A percentile compares a stretch with the other conserved stretches of the same genome.
phyloP scores from a whole-genome alignment of 53 echinoderm and acorn worm genomes.

The Hippasteria phrygiana region DNA sequence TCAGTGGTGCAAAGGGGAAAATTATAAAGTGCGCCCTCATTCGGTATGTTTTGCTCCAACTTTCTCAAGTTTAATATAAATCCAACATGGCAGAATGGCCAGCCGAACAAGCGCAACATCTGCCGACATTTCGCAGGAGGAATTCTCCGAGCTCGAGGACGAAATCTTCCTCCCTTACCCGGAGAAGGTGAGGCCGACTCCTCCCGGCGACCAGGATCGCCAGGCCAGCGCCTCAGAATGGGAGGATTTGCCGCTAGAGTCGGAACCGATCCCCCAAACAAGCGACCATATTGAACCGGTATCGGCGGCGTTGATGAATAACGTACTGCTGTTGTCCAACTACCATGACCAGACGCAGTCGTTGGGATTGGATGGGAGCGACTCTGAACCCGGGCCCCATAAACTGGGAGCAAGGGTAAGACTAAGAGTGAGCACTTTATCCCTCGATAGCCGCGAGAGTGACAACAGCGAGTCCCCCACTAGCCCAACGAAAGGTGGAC shows the following conservation, averaged over 20 bases:
- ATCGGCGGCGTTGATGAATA: not conserved
- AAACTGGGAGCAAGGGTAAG: not conserved
- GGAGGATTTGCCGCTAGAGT: conserved; percentile 31
- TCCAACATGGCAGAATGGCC: conserved; percentile 71
- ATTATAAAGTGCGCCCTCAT: conserved; percentile 45
- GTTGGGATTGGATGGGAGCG: conserved; percentile 37
- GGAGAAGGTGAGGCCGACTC: not conserved
- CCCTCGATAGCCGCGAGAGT: conserved; percentile 60
- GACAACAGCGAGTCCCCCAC: conserved; percentile 62
- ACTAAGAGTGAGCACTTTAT: conserved; percentile 40
- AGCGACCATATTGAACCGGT: conserved; percentile 28
- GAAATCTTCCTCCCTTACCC: conserved; percentile 58
- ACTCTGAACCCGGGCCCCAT: conserved; percentile 16
- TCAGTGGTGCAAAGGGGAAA: no score
- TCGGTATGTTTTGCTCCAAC: conserved; percentile 4
- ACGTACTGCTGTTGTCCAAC: not conserved
- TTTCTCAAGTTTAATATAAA: not conserved
- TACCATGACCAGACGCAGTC: not conserved
- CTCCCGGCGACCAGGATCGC: not conserved
- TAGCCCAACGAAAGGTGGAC: not conserved
- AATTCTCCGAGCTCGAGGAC: conserved; percentile 76
- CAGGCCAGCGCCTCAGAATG: conserved; percentile 10
- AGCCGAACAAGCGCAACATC: conserved; percentile 19
- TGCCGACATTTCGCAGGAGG: conserved; percentile 76
- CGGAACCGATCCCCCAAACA: conserved; percentile 17